A percentile compares a stretch with the other conserved stretches of the same genome.
Conservation (phyloP, 2,888 invertebrate genomes). For the Himalopsyche japonica region DNA sequence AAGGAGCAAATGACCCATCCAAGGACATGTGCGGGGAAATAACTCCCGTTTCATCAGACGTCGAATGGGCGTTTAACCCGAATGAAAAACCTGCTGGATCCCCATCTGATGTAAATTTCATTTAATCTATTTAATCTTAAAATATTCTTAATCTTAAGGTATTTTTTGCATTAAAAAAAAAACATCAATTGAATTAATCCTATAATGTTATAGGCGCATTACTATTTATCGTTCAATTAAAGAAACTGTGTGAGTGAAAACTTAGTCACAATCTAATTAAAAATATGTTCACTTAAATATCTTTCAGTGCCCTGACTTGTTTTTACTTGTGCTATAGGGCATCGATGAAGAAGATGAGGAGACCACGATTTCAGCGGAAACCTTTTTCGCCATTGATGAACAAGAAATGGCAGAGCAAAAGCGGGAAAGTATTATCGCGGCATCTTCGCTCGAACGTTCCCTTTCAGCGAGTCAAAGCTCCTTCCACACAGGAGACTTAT, state of each 20-base stretch:
- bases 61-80: slow-evolving; percentile 68
- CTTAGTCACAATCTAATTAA: too few relatives aligned
- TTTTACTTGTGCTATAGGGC: slow-evolving; percentile 45
- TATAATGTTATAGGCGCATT: too few relatives aligned
- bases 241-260: too few relatives aligned
- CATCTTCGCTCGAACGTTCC: not conserved
- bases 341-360: slow-evolving; percentile 61
- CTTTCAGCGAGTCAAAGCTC: not conserved
- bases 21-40: slow-evolving; percentile 60
- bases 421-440: not conserved
- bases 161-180: too few relatives aligned
- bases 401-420: slow-evolving; percentile 8
- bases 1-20: not conserved
- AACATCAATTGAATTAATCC: too few relatives aligned
- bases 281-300: not conserved
- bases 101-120: not conserved
- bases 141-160: too few relatives aligned
- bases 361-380: slow-evolving; percentile 61
- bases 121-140: too few relatives aligned
- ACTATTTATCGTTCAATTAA: too few relatives aligned
- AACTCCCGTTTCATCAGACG: slow-evolving; percentile 69
- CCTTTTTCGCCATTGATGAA: slow-evolving; percentile 51
- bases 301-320: not conserved
- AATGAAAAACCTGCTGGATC: slow-evolving; percentile 71
- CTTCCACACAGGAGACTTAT: not conserved